Evolutionary conservation across 2,888 invertebrate genomes (phyloP).

Genomic region (Tiliacea aurago): DNA sequence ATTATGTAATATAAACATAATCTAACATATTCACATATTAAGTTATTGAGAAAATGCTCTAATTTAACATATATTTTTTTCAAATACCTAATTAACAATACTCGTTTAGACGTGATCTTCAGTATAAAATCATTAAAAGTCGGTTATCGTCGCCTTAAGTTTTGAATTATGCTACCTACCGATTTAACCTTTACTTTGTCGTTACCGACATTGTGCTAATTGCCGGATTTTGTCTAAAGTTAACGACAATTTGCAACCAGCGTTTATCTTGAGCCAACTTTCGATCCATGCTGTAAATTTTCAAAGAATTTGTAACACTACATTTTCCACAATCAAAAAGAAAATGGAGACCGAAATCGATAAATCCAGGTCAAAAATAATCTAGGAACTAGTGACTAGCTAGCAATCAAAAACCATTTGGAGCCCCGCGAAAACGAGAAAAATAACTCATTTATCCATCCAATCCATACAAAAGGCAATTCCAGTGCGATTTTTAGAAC

Average conservation of each 20-base stretch:
- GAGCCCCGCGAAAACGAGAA: slow-evolving; percentile 1
- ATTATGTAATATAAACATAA: too few species aligned
- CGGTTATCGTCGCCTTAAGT: too few species aligned
- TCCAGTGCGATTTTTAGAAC: not conserved
- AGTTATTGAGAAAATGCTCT: too few species aligned
- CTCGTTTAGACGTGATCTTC: too few species aligned
- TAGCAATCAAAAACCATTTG: slow-evolving; percentile 30
- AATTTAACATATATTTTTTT: too few species aligned
- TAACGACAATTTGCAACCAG: not conserved
- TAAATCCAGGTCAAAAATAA: slow-evolving; percentile 18
- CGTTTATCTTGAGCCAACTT: too few species aligned
- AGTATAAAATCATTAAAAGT: too few species aligned
- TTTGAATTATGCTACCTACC: not conserved
- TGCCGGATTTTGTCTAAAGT: not conserved
- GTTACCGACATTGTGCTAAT: not conserved
- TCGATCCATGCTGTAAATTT: not conserved
- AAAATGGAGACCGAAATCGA: not conserved
- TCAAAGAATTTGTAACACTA: not conserved
- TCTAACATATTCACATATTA: too few species aligned
- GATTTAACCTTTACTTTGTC: not conserved
- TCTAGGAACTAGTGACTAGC: not conserved
- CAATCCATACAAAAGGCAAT: slow-evolving; percentile 29
- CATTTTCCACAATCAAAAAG: too few species aligned
- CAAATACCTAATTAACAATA: too few species aligned
- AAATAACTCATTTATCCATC: slow-evolving; percentile 35